Evolutionary conservation across 2,113 vertebrate genomes (phyloP), one percentile per base, ranked within the genome.

Genomic region (Catagonus wagneri): DNA sequence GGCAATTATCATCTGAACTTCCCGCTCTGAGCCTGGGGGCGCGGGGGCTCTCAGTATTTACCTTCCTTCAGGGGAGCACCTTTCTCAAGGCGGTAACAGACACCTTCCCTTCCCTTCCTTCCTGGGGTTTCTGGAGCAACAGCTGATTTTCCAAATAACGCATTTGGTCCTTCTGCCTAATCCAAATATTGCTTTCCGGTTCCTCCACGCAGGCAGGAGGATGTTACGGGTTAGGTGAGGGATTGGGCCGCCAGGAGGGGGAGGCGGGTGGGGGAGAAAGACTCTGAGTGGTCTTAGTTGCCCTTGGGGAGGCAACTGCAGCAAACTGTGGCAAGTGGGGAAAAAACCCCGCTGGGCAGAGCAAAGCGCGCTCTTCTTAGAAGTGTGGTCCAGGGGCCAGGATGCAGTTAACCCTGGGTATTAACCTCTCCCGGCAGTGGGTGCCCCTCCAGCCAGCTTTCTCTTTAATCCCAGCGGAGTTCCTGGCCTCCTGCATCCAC

Each of bases 161-260:
- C 9, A 10, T 61, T 39, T 20, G 34, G 3, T 27, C 14, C 36
- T 54, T 2, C 29, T 66, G 6, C 66, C 36, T 39, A 29, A 20
- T 20, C 9, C 15, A 0, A 9, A 32, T 19, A 4, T 19, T 22
- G 72, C 72, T 79, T 86, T 60, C 32, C 22, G 7, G 85, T 44
- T 11, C 11, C 20, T 2, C 3, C 1, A 1, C 9, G 23, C 20
- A 9, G 17, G 6, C 1, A 0, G 32, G 52, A 16, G 36, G 39
- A 6, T 69, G 19, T 29, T 52, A 23, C 69, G 20, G 78, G 39
- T 54, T 19, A 56, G 79, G 19, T 12, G 50, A 66, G 36, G 20
- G 39, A 25, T 36, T 56, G 4, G 58, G 76, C 29, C 1, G 2
- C 1, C 1, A 58, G 34, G 6, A 4, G 32, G 23, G n/a, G 3